Conservation (phyloP, 2,888 invertebrate species). For the Drosophila parthenogenetica region DNA sequence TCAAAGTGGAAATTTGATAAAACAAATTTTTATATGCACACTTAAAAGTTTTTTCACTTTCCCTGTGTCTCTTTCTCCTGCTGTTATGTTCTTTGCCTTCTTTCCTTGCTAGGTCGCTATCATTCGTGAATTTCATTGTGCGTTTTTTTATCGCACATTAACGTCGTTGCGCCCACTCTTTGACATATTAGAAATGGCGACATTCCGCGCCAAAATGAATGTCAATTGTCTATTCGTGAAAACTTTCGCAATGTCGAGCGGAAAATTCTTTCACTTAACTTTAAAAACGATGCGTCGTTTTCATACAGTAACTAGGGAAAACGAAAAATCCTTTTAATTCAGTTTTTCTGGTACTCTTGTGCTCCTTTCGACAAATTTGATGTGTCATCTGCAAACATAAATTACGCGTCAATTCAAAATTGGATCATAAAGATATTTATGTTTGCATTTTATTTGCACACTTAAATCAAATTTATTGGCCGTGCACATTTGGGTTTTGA, state of each 20-base stretch:
- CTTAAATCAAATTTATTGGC: constrained; percentile 62
- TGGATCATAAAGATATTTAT: constrained; percentile 70
- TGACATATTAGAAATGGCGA: constrained; percentile 40
- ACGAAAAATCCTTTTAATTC: constrained; percentile 35
- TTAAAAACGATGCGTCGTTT: constrained; percentile 38
- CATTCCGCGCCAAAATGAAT: constrained; percentile 46
- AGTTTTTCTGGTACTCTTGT: constrained; percentile 11
- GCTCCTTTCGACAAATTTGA: constrained; percentile 37
- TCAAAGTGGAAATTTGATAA: constrained; percentile 18
- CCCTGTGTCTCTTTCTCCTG: not conserved
- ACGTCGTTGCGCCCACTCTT: constrained; percentile 27
- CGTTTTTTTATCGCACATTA: constrained; percentile 54
- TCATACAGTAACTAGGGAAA: constrained; percentile 2
- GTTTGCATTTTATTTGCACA: constrained; percentile 61
- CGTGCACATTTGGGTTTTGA: constrained; percentile 48
- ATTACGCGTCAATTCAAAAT: constrained; percentile 73
- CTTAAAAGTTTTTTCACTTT: constrained; percentile 27
- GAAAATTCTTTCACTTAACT: constrained; percentile 37
- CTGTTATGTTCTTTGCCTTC: not conserved
- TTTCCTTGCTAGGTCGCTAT: constrained; percentile 19
- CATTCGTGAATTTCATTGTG: constrained; percentile 47
- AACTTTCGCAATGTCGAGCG: constrained; percentile 34
- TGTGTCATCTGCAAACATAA: constrained; percentile 56
- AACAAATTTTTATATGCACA: constrained; percentile 25
- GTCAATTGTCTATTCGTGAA: constrained; percentile 60